Conservation (phyloP, 2,797 vertebrate species). For the Ataeniobius toweri region DNA sequence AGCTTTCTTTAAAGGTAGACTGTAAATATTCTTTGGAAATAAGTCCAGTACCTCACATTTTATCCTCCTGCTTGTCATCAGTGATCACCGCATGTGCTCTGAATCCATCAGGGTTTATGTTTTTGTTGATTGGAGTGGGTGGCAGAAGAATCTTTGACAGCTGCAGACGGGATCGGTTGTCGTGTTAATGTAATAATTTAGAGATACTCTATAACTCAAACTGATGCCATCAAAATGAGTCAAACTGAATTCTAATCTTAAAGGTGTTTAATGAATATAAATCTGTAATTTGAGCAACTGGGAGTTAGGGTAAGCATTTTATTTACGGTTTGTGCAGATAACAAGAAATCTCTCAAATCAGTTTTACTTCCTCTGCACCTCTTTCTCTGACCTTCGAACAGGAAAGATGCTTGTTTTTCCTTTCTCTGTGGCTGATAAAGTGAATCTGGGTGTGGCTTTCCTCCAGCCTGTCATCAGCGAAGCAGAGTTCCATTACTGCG, state of each 20-base stretch:
- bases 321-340: background rate
- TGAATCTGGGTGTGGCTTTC: conserved; percentile 44
- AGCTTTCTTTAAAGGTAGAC: background rate
- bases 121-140: background rate
- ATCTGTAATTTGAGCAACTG: background rate
- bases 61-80: background rate
- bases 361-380: conserved; percentile 38
- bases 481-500: conserved; percentile 20
- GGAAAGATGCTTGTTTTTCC: conserved; percentile 23
- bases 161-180: conserved; percentile 5
- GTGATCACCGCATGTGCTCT: background rate
- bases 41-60: too few species aligned
- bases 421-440: conserved; percentile 16
- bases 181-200: background rate
- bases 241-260: background rate
- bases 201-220: background rate
- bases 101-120: background rate
- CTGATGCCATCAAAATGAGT: background rate
- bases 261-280: background rate
- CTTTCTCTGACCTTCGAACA: conserved; percentile 1
- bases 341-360: background rate
- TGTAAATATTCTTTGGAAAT: too few species aligned
- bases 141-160: background rate
- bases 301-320: background rate
- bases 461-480: conserved; percentile 32